Evolutionary conservation across 2,797 vertebrate genomes (phyloP).

Genomic region (Cynopterus sphinx): DNA sequence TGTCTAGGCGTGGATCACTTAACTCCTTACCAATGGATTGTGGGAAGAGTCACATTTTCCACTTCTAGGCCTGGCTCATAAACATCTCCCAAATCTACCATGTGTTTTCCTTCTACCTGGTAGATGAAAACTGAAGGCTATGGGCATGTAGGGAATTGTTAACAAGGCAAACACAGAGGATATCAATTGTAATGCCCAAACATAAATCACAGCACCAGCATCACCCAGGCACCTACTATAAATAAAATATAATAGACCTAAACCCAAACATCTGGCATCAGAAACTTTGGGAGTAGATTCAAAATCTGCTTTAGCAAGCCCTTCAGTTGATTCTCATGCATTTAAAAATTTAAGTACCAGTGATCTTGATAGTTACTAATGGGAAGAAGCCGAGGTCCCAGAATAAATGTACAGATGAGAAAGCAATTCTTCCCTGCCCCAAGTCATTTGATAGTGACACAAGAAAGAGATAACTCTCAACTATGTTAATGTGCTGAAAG

Average conservation of each 20-base stretch:
- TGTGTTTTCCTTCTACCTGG: neutral
- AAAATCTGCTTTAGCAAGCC: neutral
- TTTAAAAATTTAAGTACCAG: no score
- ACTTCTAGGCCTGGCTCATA: neutral
- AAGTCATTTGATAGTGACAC: neutral
- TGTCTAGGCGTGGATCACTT: accelerated
- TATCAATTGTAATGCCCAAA: neutral
- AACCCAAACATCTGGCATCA: neutral
- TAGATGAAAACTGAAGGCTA: neutral
- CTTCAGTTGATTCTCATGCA: neutral
- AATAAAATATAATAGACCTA: neutral
- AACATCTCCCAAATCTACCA: accelerated
- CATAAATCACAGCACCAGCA: neutral
- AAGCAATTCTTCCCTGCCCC: neutral
- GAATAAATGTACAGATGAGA: neutral
- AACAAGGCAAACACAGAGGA: neutral
- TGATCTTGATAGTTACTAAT: neutral
- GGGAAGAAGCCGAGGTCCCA: neutral
- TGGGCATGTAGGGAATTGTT: neutral
- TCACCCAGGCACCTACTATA: neutral
- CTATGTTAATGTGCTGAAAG: neutral
- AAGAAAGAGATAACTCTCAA: neutral
- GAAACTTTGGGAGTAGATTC: neutral
- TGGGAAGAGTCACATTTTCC: neutral
- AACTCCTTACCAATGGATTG: neutral